phyloP scores from a whole-genome alignment of 2,797 vertebrate genomes.

The Notamacropus eugenii region DNA sequence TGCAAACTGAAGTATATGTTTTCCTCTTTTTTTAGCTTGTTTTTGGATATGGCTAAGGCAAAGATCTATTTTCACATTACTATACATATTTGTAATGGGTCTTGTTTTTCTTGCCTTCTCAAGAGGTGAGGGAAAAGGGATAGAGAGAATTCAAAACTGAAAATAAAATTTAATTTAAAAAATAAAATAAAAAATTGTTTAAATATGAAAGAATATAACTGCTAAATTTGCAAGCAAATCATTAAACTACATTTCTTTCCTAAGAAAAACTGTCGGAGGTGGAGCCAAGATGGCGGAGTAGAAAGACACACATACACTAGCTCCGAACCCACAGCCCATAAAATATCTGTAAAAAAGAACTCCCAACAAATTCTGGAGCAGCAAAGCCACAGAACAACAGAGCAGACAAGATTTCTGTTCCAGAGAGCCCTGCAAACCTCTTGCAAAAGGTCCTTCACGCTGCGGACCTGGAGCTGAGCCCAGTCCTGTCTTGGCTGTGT shows the following conservation, averaged over 20 bases:
- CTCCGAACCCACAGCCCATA: no score
- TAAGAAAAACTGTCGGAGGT: neutral
- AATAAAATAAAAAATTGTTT: neutral
- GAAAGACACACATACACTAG: no score
- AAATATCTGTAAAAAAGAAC: no score
- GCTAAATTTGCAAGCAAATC: neutral
- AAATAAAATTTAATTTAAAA: neutral
- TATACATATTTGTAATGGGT: neutral
- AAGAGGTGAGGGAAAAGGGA: neutral
- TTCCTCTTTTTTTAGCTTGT: neutral
- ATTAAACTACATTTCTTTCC: neutral
- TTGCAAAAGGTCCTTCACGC: no score
- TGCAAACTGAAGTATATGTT: neutral
- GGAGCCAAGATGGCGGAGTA: no score
- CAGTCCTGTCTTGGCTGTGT: no score
- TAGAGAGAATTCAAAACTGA: neutral
- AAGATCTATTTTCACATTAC: neutral
- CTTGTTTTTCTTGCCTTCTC: neutral
- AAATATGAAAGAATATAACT: neutral
- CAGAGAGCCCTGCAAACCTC: no score
- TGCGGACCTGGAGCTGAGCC: no score
- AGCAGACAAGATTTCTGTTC: no score
- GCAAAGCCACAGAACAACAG: no score
- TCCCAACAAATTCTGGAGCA: no score
- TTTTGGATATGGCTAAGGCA: neutral